Conservation (phyloP, 2,888 invertebrate genomes). For the Physocephala rufipes region DNA sequence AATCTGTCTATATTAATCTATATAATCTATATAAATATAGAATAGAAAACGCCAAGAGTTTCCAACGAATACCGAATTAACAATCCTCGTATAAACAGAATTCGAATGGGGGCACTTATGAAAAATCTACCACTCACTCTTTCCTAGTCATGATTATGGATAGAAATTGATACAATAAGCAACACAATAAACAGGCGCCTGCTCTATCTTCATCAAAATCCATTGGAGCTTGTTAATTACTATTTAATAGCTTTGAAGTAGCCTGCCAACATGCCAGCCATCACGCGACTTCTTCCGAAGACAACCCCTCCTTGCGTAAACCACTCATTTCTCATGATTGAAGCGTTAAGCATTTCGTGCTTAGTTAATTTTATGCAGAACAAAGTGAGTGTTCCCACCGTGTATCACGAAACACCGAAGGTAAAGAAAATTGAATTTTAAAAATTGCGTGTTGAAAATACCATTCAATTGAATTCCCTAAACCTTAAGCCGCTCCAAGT, state of each 20-base stretch:
- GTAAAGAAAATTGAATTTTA: conserved; percentile 26
- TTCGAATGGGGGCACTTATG: too few species aligned
- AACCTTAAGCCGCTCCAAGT: not conserved
- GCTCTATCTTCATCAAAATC: conserved; percentile 8
- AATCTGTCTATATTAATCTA: too few species aligned
- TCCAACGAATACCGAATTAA: too few species aligned
- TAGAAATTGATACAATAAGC: too few species aligned
- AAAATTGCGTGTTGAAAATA: conserved; percentile 5
- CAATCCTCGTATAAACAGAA: too few species aligned
- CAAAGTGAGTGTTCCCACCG: conserved; percentile 14
- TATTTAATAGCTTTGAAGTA: conserved; percentile 27
- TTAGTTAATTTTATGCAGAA: conserved; percentile 8
- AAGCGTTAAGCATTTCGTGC: not conserved
- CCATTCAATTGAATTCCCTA: not conserved
- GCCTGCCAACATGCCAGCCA: too few species aligned
- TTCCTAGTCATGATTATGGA: too few species aligned
- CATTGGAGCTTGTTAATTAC: conserved; percentile 16
- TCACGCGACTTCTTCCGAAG: conserved; percentile 8
- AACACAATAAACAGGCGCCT: not conserved
- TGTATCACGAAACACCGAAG: not conserved
- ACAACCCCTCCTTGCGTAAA: too few species aligned
- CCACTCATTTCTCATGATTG: too few species aligned
- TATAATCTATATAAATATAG: too few species aligned
- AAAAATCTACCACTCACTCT: too few species aligned
- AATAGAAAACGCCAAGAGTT: too few species aligned